Percentiles rank a stretch among this genome's conserved stretches.
Evolutionary conservation across 1,140 invertebrate genomes (phyloP).

Genomic region (Diuraphis noxia): DNA sequence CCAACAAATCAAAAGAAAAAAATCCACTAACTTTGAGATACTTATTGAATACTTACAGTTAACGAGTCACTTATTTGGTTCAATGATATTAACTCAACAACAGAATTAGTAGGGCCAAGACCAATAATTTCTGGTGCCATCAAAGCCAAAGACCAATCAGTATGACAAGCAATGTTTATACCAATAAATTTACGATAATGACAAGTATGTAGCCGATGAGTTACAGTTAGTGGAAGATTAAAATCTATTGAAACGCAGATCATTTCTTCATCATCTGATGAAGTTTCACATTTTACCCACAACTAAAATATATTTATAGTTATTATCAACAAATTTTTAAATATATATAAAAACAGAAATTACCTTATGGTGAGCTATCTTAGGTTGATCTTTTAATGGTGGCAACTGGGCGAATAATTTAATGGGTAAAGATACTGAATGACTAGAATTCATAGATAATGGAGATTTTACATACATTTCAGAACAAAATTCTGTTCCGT

Average conservation of each 20-base stretch:
- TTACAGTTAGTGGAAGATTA: slow-evolving; percentile 36
- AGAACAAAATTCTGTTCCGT: slow-evolving; percentile 34
- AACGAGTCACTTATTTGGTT: not conserved
- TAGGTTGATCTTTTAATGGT: slow-evolving; percentile 28
- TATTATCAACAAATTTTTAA: not conserved
- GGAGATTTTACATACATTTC: slow-evolving; percentile 23
- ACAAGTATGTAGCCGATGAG: slow-evolving; percentile 41
- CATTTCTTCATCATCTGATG: slow-evolving; percentile 9
- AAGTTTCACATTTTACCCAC: slow-evolving; percentile 46
- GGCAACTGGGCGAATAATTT: slow-evolving; percentile 36
- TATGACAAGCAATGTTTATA: slow-evolving; percentile 25
- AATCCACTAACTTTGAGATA: not conserved
- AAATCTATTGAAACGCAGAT: slow-evolving; percentile 44
- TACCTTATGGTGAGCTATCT: slow-evolving; percentile 24
- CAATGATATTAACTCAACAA: slow-evolving; percentile 26
- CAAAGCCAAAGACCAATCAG: slow-evolving; percentile 36
- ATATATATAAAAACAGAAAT: not conserved
- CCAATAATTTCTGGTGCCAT: slow-evolving; percentile 23
- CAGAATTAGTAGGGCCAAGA: slow-evolving; percentile 32
- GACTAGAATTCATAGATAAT: not conserved
- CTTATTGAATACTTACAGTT: slow-evolving; percentile 26
- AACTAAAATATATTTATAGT: slow-evolving; percentile 22
- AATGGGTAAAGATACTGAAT: slow-evolving; percentile 36
- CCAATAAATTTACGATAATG: slow-evolving; percentile 40
- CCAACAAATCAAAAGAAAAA: slow-evolving; percentile 11